These are phyloP conservation scores for Drosophila baimaii DNA, from an alignment of 1,140 invertebrate species.

Conservation along the genomic window DNA sequence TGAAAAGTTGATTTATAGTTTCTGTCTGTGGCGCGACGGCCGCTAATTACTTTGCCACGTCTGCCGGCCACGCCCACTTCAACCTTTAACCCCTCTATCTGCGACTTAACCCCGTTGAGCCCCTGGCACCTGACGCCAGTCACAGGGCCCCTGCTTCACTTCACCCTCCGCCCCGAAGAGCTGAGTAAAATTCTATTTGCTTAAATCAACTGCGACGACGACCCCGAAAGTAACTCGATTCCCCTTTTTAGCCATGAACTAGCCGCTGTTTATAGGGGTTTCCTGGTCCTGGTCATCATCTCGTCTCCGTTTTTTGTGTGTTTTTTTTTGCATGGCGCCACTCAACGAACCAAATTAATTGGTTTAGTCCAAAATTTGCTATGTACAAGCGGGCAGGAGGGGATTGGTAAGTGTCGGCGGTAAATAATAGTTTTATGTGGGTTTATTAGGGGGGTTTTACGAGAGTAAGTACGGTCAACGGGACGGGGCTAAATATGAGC, in stretches of 20 bases:
- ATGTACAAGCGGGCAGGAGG: slow-evolving; percentile 10
- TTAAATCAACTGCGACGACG: slow-evolving; percentile 64
- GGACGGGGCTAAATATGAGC: neutral
- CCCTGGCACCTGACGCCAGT: slow-evolving; percentile 51
- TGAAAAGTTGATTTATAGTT: slow-evolving; percentile 80
- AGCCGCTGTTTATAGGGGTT: neutral
- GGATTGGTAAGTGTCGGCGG: neutral
- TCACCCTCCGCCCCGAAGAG: no score
- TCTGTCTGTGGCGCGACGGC: slow-evolving; percentile 72
- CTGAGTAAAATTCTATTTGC: slow-evolving; percentile 56
- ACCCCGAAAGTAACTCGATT: slow-evolving; percentile 38
- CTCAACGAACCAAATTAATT: slow-evolving; percentile 45
- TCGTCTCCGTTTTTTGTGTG: neutral
- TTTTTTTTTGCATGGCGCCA: slow-evolving; percentile 5
- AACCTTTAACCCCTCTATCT: slow-evolving; percentile 11
- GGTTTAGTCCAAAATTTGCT: slow-evolving; percentile 43
- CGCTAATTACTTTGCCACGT: slow-evolving; percentile 82
- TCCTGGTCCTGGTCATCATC: neutral
- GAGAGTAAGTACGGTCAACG: neutral
- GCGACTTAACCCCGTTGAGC: slow-evolving; percentile 6
- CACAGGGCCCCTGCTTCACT: slow-evolving; percentile 39
- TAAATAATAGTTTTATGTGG: slow-evolving; percentile 4
- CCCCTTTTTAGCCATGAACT: neutral
- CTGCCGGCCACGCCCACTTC: slow-evolving; percentile 61
- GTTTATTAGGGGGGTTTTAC: neutral